Evolutionary conservation across 1,140 invertebrate species (phyloP), one percentile per base, ranked within the genome.

Genomic region (Drosophila willistoni): DNA sequence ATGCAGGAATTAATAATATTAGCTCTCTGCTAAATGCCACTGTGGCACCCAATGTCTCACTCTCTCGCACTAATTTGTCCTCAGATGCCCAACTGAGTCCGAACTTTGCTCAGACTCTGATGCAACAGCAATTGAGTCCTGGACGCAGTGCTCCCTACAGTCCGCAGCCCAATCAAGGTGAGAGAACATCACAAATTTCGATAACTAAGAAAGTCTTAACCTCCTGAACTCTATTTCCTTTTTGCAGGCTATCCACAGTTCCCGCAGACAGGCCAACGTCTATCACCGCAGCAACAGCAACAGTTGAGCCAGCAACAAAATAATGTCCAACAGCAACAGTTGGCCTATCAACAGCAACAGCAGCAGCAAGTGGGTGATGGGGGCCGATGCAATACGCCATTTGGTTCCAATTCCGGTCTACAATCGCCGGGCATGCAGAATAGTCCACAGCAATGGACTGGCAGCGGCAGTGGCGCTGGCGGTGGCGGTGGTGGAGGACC

Each of bases 21-120:
- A 95, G 95, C 90, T 96, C 95, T 66, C 93, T 97, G 77, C 93
- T 97, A 71, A 97, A 96, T 90, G 96, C 95, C n/a, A 95, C 95
- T 19, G 95, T 96, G 69, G 96, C 96, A 19, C 96, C 95, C 7
- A 97, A 97, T 92, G 96, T 97, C 7, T 95, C 96, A 29, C 92
- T 94, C 34, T 93, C 96, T 93, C 93, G 95, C 71, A 95, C 94
- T 29, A 96, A 94, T 92, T 93, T 96, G 75, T 91, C 91, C n/a
- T 93, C 95, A 77, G 96, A 96, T 91, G 94, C 95, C 19, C 95
- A 96, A 92, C 93, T 95, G 41, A 96, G 95, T 78, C 95, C 95
- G 34, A 94, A 93, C 83, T 96, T 95, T 91, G 77, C 91, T 10
- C 91, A 91, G 64, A 85, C 73, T 5, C 62, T 92, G 68, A 83